phyloP scores from a whole-genome alignment of 2,888 invertebrate genomes.

The Noctua fimbriata region DNA sequence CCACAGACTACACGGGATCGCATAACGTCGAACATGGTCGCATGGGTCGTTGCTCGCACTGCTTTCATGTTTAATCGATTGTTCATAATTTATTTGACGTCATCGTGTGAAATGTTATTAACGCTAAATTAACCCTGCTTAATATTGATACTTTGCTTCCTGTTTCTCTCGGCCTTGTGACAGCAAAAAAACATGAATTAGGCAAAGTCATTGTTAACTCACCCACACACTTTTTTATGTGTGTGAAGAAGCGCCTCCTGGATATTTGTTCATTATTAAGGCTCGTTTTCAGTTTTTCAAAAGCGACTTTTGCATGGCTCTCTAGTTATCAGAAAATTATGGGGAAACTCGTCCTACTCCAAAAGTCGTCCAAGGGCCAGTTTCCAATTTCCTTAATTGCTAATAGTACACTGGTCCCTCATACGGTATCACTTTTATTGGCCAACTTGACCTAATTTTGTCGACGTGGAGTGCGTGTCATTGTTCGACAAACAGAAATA shows the following conservation, averaged over 20 bases:
- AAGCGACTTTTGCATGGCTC: not conserved
- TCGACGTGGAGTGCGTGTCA: not conserved
- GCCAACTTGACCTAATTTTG: not conserved
- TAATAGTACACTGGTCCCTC: not conserved
- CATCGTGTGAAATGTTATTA: constrained; percentile 38
- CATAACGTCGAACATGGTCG: constrained; percentile 67
- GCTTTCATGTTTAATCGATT: constrained; percentile 56
- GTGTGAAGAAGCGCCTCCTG: not conserved
- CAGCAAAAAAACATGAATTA: not conserved
- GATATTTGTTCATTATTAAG: not conserved
- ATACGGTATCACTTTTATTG: not conserved
- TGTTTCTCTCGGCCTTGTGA: not conserved
- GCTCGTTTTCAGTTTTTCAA: not conserved
- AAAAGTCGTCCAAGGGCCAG: not conserved
- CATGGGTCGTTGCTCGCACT: constrained; percentile 66
- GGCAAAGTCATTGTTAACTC: not conserved
- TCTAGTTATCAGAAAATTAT: not conserved
- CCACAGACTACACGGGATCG: constrained; percentile 68
- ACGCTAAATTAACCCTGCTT: constrained; percentile 21
- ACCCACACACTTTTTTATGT: not conserved
- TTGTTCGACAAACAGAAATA: not conserved
- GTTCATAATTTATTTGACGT: constrained; percentile 59
- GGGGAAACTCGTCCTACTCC: not conserved
- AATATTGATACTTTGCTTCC: not conserved
- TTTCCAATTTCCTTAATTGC: not conserved